phyloP scores from a whole-genome alignment of 2,797 vertebrate genomes.

The Yasuhikotakia modesta region DNA sequence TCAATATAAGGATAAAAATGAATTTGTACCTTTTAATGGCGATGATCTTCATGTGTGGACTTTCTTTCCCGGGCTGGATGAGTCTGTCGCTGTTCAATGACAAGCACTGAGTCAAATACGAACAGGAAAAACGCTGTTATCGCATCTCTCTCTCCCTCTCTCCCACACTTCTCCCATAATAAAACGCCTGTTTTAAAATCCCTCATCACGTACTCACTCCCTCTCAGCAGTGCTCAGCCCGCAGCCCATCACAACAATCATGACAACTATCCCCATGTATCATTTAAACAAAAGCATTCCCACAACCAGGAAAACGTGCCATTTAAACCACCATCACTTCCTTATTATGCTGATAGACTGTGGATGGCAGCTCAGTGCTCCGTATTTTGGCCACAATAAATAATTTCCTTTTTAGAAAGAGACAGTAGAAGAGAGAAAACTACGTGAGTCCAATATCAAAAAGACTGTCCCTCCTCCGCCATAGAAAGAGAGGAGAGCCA shows the following conservation, averaged over 20 bases:
- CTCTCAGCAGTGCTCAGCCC: conserved; percentile 41
- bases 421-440: conserved; percentile 51
- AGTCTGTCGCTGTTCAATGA: conserved; percentile 66
- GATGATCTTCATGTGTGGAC: conserved; percentile 63
- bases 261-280: conserved; percentile 61
- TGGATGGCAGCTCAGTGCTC: conserved; percentile 8
- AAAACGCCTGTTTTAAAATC: conserved; percentile 66
- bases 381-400: conserved; percentile 32
- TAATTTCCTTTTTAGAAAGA: conserved; percentile 24
- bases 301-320: conserved; percentile 29
- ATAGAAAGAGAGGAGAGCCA: conserved; percentile 69
- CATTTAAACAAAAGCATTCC: conserved; percentile 34
- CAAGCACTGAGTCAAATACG: conserved; percentile 69
- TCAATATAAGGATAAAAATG: conserved; percentile 10
- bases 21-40: conserved; percentile 68
- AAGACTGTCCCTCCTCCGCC: conserved; percentile 66
- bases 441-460: conserved; percentile 68
- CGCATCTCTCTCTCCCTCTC: conserved; percentile 40
- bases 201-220: conserved; percentile 53
- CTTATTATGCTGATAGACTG: conserved; percentile 25
- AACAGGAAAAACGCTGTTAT: conserved; percentile 71
- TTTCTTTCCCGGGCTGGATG: conserved; percentile 63
- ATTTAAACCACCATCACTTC: conserved; percentile 36
- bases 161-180: conserved; percentile 10
- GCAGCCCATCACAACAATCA: conserved; percentile 53